phyloP scores from a whole-genome alignment of 2,797 vertebrate species.

The Selene dorsalis region DNA sequence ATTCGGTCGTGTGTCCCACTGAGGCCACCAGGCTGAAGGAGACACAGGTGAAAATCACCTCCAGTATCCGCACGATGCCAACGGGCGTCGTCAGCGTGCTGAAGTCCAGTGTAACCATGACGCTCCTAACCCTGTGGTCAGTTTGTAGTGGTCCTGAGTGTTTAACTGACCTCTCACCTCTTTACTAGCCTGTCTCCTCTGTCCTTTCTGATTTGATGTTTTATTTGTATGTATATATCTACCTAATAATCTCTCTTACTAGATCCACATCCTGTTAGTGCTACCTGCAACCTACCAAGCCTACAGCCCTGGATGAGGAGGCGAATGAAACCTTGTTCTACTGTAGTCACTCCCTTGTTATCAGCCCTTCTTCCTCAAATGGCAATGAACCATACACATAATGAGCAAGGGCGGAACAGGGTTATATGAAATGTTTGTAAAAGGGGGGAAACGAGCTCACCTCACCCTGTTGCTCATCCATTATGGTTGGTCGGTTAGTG shows the following conservation, averaged over 20 bases:
- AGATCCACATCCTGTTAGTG: not conserved
- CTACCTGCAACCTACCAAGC: too few relatives aligned
- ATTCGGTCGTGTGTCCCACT: fast-evolving
- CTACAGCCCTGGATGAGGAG: too few relatives aligned
- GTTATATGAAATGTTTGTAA: not conserved
- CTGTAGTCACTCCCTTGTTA: slow-evolving; percentile 23
- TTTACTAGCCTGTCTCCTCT: not conserved
- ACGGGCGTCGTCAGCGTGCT: slow-evolving; percentile 74
- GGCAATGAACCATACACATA: too few relatives aligned
- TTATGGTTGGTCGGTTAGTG: slow-evolving; percentile 4
- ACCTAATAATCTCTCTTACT: not conserved
- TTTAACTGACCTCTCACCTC: not conserved
- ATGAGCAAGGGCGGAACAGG: too few relatives aligned
- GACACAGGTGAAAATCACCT: slow-evolving; percentile 83
- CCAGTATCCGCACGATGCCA: slow-evolving; percentile 83
- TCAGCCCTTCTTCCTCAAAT: slow-evolving; percentile 18
- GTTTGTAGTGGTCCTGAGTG: not conserved
- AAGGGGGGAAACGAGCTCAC: not conserved
- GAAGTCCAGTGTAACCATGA: slow-evolving; percentile 67
- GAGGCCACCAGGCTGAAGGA: slow-evolving; percentile 88
- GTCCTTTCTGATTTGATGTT: not conserved
- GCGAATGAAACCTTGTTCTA: not conserved
- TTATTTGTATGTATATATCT: too few relatives aligned
- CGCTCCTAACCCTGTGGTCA: slow-evolving; percentile 24
- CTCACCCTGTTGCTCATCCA: not conserved